Base-by-base conservation (phyloP, 2,888 invertebrate species). In the Penaeus monodon region DNA sequence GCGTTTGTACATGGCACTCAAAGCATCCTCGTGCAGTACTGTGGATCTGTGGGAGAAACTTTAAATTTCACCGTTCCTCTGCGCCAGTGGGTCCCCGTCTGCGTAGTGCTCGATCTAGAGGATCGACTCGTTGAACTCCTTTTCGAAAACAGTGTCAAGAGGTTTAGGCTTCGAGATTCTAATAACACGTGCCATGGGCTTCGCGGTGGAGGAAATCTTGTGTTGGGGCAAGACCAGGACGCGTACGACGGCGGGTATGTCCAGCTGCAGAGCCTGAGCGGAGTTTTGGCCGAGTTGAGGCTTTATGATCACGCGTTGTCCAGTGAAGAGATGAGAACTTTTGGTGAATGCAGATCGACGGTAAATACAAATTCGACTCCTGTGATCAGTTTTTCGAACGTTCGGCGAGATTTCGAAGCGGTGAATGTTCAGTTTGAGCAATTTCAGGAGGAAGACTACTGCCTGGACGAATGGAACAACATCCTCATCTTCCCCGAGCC, bases 141-240 rank as follows among this genome's bases (percentile, higher is more conserved):
- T 57, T 57, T 17, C 57, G 57, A 57, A 20, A 12, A 57, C 57
- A 57, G 57, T 2, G 57, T 57, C 17, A 12, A 17, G 57, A 57
- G 17, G 17, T 57, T 57, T 57, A 4, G 14, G 57, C 17, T 57
- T 20, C 57, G 3, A 57, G 57, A 14, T 57, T 57, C 57, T 4
- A 57, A 57, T 20, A 20, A 70, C 2, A 22, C 70, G 14, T 27
- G 49, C 3, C 29, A 29, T 14, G 57, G 22, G 24, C n/a, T 85
- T n/a, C 66, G 57, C 22, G 64, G 33, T 0, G 80, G 79, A 29
- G 85, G 85, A 10, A 33, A 29, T 17, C 64, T 85, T 2, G 29
- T 85, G 27, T 10, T 85, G n/a, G 85, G 85, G 4, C 85, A 85
- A 33, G 85, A 85, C 49, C 85, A 85, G 44, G 85, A 85, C 85